Evolutionary conservation across 92 coral and sea anemone genomes (phyloP).

Genomic region (Palythoa grandiflora): DNA sequence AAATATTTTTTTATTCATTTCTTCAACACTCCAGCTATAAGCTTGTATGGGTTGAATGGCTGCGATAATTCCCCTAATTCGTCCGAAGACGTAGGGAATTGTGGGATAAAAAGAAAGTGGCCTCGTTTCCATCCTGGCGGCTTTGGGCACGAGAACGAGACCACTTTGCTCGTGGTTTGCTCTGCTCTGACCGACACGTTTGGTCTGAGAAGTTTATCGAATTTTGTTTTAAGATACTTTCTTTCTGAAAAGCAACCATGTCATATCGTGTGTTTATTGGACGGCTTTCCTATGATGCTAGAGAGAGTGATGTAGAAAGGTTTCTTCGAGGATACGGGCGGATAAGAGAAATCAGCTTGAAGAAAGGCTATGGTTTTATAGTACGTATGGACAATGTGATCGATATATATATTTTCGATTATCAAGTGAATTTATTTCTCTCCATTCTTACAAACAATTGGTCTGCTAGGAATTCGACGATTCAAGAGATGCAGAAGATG

Average conservation of each 20-base stretch:
- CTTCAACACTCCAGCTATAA: too few species aligned
- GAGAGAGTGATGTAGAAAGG: conserved; percentile 87
- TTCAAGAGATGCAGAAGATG: conserved; percentile 95
- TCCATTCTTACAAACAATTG: background rate
- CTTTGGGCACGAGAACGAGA: background rate
- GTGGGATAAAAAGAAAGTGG: too few species aligned
- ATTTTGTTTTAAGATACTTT: background rate
- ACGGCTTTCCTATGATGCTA: conserved; percentile 70
- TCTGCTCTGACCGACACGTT: background rate
- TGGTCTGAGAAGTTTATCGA: background rate
- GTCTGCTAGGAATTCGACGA: conserved; percentile 82
- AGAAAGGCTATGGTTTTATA: conserved; percentile 93
- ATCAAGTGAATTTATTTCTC: background rate
- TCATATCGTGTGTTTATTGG: conserved; percentile 86
- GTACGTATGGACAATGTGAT: conserved; percentile 44
- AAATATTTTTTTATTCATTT: too few species aligned
- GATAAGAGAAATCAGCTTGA: conserved; percentile 81
- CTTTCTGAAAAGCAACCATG: conserved; percentile 45
- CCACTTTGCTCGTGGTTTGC: background rate
- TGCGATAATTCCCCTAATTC: too few species aligned
- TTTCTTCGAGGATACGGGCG: conserved; percentile 84
- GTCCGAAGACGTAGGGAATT: too few species aligned
- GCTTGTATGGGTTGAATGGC: too few species aligned
- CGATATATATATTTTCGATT: background rate
- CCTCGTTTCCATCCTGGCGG: too few species aligned